phyloP scores from a whole-genome alignment of 2,113 vertebrate species.

The Muntiacus reevesi region DNA sequence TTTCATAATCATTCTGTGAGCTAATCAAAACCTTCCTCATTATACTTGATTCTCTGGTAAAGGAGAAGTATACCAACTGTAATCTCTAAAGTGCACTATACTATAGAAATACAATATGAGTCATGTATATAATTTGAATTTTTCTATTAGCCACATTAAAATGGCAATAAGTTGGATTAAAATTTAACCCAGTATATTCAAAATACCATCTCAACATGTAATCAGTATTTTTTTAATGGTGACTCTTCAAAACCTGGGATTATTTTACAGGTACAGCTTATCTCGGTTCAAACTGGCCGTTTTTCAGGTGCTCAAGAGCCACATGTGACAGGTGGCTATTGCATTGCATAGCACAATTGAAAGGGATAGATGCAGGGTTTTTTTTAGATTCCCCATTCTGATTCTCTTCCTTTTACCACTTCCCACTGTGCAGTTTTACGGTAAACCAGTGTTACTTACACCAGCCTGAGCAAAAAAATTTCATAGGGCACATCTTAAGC shows the following conservation, averaged over 20 bases:
- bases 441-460: not conserved
- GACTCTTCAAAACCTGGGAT: not conserved
- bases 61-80: not conserved
- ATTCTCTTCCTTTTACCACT: not conserved
- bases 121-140: not conserved
- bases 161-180: not conserved
- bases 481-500: not conserved
- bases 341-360: not conserved
- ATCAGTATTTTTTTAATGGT: conserved; percentile 1
- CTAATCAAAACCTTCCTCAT: not conserved
- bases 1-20: conserved; percentile 33
- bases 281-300: not conserved
- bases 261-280: not conserved
- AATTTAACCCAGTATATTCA: not conserved
- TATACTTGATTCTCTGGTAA: not conserved
- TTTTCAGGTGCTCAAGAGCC: not conserved
- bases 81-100: not conserved
- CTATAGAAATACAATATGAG: not conserved
- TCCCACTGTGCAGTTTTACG: not conserved
- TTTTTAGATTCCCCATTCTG: not conserved
- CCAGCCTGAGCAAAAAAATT: not conserved
- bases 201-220: not conserved
- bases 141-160: not conserved
- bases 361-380: not conserved
- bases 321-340: not conserved